These are phyloP conservation scores for Vanessa cardui DNA, from an alignment of 2,888 invertebrate species.

Conservation along the genomic window DNA sequence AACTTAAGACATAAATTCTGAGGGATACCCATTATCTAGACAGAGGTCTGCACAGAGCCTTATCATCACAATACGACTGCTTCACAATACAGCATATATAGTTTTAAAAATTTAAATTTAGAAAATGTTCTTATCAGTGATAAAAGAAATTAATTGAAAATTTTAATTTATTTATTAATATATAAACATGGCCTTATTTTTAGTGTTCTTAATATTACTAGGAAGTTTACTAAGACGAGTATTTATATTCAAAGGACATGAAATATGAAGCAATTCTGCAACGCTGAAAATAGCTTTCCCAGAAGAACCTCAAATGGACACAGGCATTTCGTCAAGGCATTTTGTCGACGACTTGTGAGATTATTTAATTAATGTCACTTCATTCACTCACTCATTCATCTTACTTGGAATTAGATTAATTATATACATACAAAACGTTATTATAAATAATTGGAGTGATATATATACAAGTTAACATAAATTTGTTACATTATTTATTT, in stretches of 20 bases:
- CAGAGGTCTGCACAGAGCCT: too few relatives aligned
- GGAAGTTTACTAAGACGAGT: not conserved
- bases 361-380: constrained; percentile 72
- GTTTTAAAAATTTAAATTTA: too few relatives aligned
- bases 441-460: constrained; percentile 50
- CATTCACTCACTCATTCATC: constrained; percentile 44
- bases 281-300: constrained; percentile 58
- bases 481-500: too few relatives aligned
- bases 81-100: too few relatives aligned
- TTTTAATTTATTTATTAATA: not conserved
- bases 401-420: constrained; percentile 43
- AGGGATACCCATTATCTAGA: too few relatives aligned
- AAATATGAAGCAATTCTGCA: not conserved
- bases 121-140: not conserved
- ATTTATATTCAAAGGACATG: not conserved
- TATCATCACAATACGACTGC: too few relatives aligned
- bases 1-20: too few relatives aligned
- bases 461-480: constrained; percentile 48
- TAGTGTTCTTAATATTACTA: not conserved
- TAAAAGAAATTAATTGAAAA: not conserved
- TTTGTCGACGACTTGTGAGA: constrained; percentile 71
- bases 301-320: constrained; percentile 56
- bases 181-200: not conserved
- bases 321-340: constrained; percentile 65
- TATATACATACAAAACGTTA: constrained; percentile 37